These are phyloP conservation scores for Pegea sp. DNA, from an alignment of 23 tunicate species.

Conservation along the genomic window DNA sequence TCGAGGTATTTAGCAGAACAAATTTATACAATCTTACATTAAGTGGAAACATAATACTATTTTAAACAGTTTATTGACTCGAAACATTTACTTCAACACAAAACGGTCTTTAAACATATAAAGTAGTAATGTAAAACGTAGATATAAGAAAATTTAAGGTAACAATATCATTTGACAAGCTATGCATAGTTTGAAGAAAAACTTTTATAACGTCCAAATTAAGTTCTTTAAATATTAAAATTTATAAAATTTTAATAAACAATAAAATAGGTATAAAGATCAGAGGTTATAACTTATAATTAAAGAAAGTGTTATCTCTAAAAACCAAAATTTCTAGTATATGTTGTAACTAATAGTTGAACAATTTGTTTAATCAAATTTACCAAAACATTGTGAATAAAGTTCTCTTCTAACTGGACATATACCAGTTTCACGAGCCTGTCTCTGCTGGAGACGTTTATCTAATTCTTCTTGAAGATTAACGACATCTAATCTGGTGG, in stretches of 20 bases:
- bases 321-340: not conserved
- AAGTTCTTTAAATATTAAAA: not conserved
- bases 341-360: not conserved
- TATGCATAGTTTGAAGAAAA: too few species aligned
- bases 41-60: too few species aligned
- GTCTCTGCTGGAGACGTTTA: slow-evolving; percentile 86
- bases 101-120: too few species aligned
- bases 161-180: too few species aligned
- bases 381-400: slow-evolving; percentile 95
- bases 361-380: not conserved
- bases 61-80: too few species aligned
- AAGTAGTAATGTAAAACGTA: too few species aligned
- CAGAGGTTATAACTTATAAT: not conserved
- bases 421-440: slow-evolving; percentile 99
- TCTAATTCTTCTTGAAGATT: slow-evolving; percentile 91
- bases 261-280: not conserved
- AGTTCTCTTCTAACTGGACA: slow-evolving; percentile 97
- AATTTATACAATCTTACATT: too few species aligned
- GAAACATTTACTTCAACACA: too few species aligned
- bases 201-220: too few species aligned
- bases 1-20: too few species aligned
- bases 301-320: not conserved
- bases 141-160: too few species aligned
- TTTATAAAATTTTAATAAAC: not conserved
- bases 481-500: slow-evolving; percentile 95